Evolutionary conservation across 2,888 invertebrate genomes (phyloP).

Genomic region (Limulus polyphemus): DNA sequence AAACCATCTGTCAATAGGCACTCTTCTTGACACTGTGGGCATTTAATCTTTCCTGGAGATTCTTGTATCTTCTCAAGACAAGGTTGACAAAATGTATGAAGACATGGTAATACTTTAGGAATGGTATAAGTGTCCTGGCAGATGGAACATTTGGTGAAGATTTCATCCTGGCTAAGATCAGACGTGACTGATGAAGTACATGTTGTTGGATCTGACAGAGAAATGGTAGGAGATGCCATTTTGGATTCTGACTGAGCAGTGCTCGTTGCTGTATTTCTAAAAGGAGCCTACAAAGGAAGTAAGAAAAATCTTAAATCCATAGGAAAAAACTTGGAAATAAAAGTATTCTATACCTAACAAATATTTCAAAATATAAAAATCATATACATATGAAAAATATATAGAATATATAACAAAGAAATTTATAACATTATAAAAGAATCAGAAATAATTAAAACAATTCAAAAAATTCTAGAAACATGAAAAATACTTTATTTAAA

Average conservation of each 20-base stretch:
- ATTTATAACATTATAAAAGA: too few species aligned
- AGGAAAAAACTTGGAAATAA: too few species aligned
- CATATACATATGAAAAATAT: too few species aligned
- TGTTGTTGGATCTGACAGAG: conserved; percentile 20
- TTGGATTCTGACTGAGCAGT: neutral
- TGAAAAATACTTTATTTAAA: too few species aligned
- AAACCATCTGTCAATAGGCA: conserved; percentile 44
- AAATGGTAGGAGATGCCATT: conserved; percentile 24
- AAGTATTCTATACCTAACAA: too few species aligned
- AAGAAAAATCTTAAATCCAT: too few species aligned
- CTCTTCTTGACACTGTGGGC: conserved; percentile 49
- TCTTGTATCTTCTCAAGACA: conserved; percentile 63
- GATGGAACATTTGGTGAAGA: conserved; percentile 15
- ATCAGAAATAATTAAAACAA: too few species aligned
- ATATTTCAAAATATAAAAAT: too few species aligned
- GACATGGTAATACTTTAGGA: conserved; percentile 33
- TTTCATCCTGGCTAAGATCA: conserved; percentile 18
- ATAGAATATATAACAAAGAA: too few species aligned
- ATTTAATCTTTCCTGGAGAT: conserved; percentile 56
- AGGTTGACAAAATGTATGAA: conserved; percentile 68
- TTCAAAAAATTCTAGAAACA: too few species aligned
- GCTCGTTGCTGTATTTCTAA: too few species aligned
- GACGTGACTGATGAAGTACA: conserved; percentile 19
- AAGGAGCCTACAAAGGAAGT: too few species aligned
- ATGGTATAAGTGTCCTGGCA: conserved; percentile 19